Evolutionary conservation across 1,140 invertebrate genomes (phyloP).

Genomic region (Solenopsis fugax): DNA sequence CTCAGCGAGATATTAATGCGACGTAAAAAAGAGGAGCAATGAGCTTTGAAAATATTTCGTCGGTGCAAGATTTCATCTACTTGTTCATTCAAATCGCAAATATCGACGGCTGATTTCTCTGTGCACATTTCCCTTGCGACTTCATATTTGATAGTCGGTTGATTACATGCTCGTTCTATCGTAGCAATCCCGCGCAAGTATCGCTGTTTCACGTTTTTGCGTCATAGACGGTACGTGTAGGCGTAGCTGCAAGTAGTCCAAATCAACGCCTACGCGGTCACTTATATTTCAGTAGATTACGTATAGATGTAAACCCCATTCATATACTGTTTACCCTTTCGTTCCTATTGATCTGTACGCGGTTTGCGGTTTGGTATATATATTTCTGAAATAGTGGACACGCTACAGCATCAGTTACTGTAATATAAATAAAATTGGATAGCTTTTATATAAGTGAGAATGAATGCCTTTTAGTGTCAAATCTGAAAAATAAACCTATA

Average conservation of each 20-base stretch:
- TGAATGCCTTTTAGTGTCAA: background rate
- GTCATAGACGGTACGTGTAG: conserved; percentile 6
- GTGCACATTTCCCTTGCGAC: background rate
- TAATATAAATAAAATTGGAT: background rate
- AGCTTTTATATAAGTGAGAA: background rate
- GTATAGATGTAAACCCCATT: conserved; percentile 1
- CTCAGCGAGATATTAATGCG: background rate
- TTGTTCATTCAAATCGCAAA: background rate
- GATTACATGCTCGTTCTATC: conserved; percentile 33
- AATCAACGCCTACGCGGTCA: conserved; percentile 44
- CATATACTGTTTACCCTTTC: background rate
- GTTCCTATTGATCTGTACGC: background rate
- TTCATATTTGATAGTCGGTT: conserved; percentile 10
- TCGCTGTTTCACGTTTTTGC: conserved; percentile 28
- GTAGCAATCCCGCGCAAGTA: background rate
- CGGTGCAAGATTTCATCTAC: background rate
- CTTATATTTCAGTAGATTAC: conserved; percentile 39
- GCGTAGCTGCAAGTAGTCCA: conserved; percentile 42
- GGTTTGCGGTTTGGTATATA: background rate
- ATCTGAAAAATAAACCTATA: background rate
- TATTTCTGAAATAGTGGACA: background rate
- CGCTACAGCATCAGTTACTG: background rate
- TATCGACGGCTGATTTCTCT: background rate
- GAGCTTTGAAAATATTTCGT: background rate
- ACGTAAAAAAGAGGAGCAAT: background rate